Evolutionary conservation across 2,113 vertebrate species (phyloP), one percentile per base, ranked within the genome.

Genomic region (Chionis minor): DNA sequence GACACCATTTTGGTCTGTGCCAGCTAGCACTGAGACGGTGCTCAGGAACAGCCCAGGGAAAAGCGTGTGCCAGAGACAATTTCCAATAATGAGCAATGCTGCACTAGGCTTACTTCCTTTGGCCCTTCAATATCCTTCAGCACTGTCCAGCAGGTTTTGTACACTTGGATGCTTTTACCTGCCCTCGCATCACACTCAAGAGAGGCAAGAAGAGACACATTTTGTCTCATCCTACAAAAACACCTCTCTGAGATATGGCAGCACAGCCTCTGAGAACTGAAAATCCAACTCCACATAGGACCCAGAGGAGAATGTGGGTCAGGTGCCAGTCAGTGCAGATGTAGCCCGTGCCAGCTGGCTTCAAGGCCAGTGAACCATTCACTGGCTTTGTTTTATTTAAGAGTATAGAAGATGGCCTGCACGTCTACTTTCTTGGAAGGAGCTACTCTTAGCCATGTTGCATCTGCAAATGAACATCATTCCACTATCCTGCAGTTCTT

Each of bases 11-110:
- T 72, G 22, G 14, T 77, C 71, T 51, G 44, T 75, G 79, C 38
- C 56, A 82, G 3, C 32, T 17, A 55, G 19, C 11, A 13, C 19
- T 75, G 79, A 65, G 44, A 33, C 1, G 4, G 59, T 32, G 18
- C 28, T 28, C n/a, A 69, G 58, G 66, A 67, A 18, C 9, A 65
- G 59, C 18, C 32, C 42, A 86, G n/a, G 32, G 9, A 63, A 52
- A 84, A 56, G 2, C 40, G 47, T 4, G 22, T 47, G 23, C 33
- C 69, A 78, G 77, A 65, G 44, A 12, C 6, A 6, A 15, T 61
- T 89, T 81, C 80, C 77, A 65, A 3, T 23, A 32, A 0, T n/a
- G 42, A 79, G 45, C 11, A 73, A 2, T 0, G 0, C 20, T 77
- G 28, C 38, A n/a, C 49, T 26, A 56, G 8, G 9, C 54, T 83